Conservation (phyloP, 1,140 invertebrate species). For the Patella vulgata region DNA sequence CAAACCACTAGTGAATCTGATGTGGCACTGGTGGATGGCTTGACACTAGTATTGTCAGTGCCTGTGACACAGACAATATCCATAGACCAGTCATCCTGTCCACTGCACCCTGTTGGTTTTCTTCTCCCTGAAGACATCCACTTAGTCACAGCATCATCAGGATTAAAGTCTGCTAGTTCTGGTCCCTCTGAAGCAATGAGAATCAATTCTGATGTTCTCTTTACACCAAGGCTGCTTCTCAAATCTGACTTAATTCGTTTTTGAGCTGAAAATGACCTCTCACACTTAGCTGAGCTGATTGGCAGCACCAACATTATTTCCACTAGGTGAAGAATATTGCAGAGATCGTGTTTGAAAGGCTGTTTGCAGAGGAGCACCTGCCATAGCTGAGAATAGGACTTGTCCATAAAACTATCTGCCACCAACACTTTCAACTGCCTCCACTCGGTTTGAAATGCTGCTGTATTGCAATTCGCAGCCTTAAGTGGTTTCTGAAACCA, state of each 20-base stretch:
- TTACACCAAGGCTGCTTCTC: not conserved
- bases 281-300: not conserved
- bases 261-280: not conserved
- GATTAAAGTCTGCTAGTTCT: not conserved
- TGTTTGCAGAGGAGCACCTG: not conserved
- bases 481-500: not conserved
- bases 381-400: not conserved
- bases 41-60: too few relatives aligned
- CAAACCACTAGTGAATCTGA: too few relatives aligned
- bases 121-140: not conserved
- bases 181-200: not conserved
- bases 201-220: not conserved
- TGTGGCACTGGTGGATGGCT: too few relatives aligned
- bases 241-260: not conserved
- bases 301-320: constrained; percentile 2
- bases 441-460: not conserved
- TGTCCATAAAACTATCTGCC: not conserved
- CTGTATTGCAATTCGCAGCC: not conserved
- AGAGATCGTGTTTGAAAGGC: not conserved
- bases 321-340: not conserved
- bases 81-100: not conserved
- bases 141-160: not conserved
- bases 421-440: not conserved
- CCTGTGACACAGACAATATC: not conserved
- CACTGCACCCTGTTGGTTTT: not conserved